A percentile compares a stretch with the other conserved stretches of the same genome.
These are phyloP conservation scores for Shinisaurus crocodilurus DNA, from an alignment of 2,113 vertebrate species.

Conservation along the genomic window DNA sequence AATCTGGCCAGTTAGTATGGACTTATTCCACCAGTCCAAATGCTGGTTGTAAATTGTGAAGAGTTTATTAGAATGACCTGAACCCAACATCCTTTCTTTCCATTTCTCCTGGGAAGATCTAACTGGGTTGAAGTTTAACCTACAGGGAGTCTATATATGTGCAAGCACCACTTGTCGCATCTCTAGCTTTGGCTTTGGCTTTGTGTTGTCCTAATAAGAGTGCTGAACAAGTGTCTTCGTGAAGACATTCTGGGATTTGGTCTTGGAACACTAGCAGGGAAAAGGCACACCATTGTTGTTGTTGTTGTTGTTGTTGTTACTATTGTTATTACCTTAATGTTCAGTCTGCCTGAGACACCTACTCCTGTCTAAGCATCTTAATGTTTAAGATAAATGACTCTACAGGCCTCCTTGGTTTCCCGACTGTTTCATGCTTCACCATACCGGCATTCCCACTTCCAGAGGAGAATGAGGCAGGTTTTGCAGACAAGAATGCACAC, in stretches of 20 bases:
- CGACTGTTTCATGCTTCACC: background rate
- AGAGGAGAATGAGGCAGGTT: slow-evolving; percentile 37
- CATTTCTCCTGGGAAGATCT: background rate
- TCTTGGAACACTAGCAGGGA: slow-evolving; percentile 1
- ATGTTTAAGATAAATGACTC: slow-evolving; percentile 33
- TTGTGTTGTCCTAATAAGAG: slow-evolving; percentile 19
- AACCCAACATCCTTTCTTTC: background rate
- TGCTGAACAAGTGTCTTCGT: background rate
- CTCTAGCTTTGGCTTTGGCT: slow-evolving; percentile 58
- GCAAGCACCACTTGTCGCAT: background rate
- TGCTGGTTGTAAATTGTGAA: background rate
- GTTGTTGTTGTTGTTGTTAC: background rate
- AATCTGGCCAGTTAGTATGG: background rate
- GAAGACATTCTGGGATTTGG: slow-evolving; percentile 16
- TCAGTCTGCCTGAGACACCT: background rate
- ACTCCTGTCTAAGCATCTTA: background rate
- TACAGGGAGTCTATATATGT: background rate
- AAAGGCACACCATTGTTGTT: slow-evolving; percentile 10
- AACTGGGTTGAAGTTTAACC: background rate
- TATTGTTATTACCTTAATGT: slow-evolving; percentile 3
- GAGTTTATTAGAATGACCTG: background rate
- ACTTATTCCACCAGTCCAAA: background rate
- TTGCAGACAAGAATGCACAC: slow-evolving; percentile 63
- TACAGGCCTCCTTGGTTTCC: slow-evolving; percentile 8
- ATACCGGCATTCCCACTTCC: slow-evolving; percentile 16